Conservation (phyloP, 2,888 invertebrate genomes). For the Thymelicus sylvestris region DNA sequence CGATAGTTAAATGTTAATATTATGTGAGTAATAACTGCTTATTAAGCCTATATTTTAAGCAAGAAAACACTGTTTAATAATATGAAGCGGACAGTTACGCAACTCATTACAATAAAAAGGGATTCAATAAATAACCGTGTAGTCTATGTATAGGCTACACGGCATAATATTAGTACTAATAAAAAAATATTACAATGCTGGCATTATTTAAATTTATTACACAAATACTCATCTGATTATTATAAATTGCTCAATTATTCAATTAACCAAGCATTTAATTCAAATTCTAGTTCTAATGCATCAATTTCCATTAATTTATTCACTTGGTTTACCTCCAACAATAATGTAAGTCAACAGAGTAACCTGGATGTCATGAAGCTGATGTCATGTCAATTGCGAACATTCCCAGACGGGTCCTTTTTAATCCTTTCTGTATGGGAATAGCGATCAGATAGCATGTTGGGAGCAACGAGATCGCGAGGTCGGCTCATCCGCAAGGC, state of each 20-base stretch:
- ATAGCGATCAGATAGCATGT: constrained; percentile 20
- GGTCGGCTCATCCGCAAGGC: constrained; percentile 63
- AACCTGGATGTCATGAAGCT: neutral
- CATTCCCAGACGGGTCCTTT: constrained; percentile 16
- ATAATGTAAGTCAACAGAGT: neutral
- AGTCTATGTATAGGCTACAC: no score
- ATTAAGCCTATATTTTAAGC: no score
- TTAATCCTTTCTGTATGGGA: constrained; percentile 28
- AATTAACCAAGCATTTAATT: neutral
- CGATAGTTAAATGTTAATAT: no score
- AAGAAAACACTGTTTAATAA: no score
- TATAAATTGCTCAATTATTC: constrained; percentile 1
- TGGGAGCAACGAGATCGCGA: constrained; percentile 48
- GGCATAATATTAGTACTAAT: no score
- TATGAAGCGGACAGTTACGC: neutral
- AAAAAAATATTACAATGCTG: no score
- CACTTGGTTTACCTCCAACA: neutral
- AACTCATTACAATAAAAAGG: neutral
- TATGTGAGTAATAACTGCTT: no score
- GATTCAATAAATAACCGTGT: neutral
- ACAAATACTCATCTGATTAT: neutral
- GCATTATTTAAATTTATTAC: neutral
- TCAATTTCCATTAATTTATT: neutral
- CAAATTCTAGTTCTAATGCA: neutral
- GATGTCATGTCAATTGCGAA: constrained; percentile 10